phyloP scores from a whole-genome alignment of 2,888 invertebrate species.

The Smittia sp. region DNA sequence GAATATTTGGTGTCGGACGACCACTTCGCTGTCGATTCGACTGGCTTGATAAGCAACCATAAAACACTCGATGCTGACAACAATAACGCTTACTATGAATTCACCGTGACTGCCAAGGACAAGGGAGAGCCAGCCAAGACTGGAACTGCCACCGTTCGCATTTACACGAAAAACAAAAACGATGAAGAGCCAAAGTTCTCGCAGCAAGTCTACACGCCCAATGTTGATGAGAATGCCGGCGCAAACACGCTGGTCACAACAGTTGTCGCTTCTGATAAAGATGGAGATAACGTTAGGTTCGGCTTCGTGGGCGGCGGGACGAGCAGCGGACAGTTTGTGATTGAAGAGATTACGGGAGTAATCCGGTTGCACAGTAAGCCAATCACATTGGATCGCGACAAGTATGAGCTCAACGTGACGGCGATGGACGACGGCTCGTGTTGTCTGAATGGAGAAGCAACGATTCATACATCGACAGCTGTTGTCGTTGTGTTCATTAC shows the following conservation, averaged over 20 bases:
- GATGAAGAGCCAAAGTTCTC: conserved; percentile 97
- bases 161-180: conserved; percentile 97
- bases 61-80: conserved; percentile 94
- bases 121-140: conserved; percentile 91
- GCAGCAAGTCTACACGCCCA: conserved; percentile 93
- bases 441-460: conserved; percentile 83
- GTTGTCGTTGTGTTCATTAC: conserved; percentile 95
- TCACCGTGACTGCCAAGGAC: conserved; percentile 89
- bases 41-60: conserved; percentile 89
- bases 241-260: conserved; percentile 94
- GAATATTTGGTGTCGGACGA: conserved; percentile 88
- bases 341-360: conserved; percentile 92
- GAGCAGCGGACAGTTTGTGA: conserved; percentile 88
- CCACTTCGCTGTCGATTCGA: conserved; percentile 91
- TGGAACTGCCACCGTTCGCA: conserved; percentile 88
- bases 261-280: conserved; percentile 95
- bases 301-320: conserved; percentile 88
- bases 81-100: conserved; percentile 94
- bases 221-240: conserved; percentile 93
- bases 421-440: conserved; percentile 98
- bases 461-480: conserved; percentile 89
- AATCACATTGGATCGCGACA: conserved; percentile 85
- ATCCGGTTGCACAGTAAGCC: conserved; percentile 84
- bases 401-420: conserved; percentile 94
- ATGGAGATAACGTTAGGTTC: conserved; percentile 93